Evolutionary conservation across 2,797 vertebrate species (phyloP).

Genomic region (Sebastes matsubarae): DNA sequence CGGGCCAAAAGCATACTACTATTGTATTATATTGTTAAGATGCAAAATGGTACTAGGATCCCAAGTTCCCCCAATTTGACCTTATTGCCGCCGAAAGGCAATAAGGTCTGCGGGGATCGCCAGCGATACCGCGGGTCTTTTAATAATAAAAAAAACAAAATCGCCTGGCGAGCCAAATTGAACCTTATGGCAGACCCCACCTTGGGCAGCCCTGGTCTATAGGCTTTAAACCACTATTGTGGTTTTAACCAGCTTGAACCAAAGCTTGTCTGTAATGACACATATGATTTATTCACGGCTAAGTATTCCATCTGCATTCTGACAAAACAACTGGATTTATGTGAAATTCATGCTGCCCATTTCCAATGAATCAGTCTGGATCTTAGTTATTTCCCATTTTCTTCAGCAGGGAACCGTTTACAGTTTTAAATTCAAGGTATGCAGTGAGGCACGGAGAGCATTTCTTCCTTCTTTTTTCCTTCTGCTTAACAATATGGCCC

Average conservation of each 20-base stretch:
- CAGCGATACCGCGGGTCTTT: too few relatives aligned
- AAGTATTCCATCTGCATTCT: slow-evolving; percentile 6
- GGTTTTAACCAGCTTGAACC: not conserved
- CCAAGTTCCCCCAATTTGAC: too few relatives aligned
- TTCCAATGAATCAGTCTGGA: not conserved
- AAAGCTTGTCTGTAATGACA: not conserved
- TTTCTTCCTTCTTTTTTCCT: slow-evolving; percentile 6
- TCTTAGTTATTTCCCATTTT: slow-evolving; percentile 9
- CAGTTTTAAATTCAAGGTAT: slow-evolving; percentile 26
- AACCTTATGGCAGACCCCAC: too few relatives aligned
- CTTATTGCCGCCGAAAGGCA: too few relatives aligned
- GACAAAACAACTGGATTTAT: not conserved
- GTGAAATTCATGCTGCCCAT: not conserved
- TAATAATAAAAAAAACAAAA: too few relatives aligned
- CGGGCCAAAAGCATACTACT: too few relatives aligned
- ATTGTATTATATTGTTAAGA: too few relatives aligned
- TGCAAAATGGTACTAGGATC: too few relatives aligned
- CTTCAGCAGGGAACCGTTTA: slow-evolving; percentile 3
- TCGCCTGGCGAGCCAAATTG: too few relatives aligned
- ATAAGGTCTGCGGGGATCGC: too few relatives aligned
- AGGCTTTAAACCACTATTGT: not conserved
- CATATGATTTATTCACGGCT: not conserved
- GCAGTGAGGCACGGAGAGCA: not conserved
- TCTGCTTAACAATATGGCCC: slow-evolving; percentile 25
- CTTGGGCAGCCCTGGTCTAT: not conserved